phyloP scores from a whole-genome alignment of 64 coral and sea anemone species.

The Acropora yongei region DNA sequence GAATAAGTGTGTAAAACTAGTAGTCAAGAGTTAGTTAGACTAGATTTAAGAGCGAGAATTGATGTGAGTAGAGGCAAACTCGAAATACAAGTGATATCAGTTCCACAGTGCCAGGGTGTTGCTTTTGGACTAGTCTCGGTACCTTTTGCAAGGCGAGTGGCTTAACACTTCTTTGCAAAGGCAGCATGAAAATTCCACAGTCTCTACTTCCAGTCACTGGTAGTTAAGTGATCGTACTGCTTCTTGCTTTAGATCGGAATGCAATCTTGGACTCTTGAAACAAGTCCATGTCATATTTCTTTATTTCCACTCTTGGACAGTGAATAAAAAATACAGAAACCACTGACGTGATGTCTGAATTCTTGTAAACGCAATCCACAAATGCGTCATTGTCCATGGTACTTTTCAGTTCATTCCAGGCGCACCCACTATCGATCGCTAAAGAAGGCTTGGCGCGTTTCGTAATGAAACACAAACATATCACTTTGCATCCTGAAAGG shows the following conservation, averaged over 20 bases:
- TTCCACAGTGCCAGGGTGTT: too few relatives aligned
- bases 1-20: too few relatives aligned
- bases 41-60: too few relatives aligned
- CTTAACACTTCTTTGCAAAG: too few relatives aligned
- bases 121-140: too few relatives aligned
- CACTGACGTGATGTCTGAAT: slow-evolving; percentile 50
- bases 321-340: slow-evolving; percentile 64
- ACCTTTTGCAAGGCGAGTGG: too few relatives aligned
- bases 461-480: slow-evolving; percentile 61
- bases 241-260: background rate
- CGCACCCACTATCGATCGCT: slow-evolving; percentile 73
- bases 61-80: too few relatives aligned
- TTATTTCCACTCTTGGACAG: background rate
- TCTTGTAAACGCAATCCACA: slow-evolving; percentile 79
- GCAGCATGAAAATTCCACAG: too few relatives aligned
- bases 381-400: slow-evolving; percentile 70
- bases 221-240: background rate
- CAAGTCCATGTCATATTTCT: background rate
- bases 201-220: too few relatives aligned
- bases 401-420: slow-evolving; percentile 67
- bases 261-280: background rate
- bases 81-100: too few relatives aligned
- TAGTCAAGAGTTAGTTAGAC: too few relatives aligned
- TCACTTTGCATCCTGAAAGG: slow-evolving; percentile 60
- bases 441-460: slow-evolving; percentile 24